A percentile compares a stretch with the other conserved stretches of the same genome.
Evolutionary conservation across 2,797 vertebrate species (phyloP).

Genomic region (Lacerta agilis): DNA sequence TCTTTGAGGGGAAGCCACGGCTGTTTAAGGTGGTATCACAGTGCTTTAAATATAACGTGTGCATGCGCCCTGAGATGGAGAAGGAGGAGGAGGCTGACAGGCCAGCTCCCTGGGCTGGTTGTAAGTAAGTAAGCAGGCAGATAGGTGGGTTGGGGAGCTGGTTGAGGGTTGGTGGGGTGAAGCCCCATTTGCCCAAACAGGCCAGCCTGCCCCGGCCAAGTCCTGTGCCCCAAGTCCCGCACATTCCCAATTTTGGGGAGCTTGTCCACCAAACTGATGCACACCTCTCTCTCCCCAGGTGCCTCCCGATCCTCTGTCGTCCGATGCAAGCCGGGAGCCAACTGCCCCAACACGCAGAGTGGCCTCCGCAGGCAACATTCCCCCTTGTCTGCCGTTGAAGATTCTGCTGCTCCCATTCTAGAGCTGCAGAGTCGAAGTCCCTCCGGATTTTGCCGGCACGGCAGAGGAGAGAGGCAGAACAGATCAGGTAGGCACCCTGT

Average conservation of each 20-base stretch:
- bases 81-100: background rate
- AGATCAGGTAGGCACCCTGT: slow-evolving; percentile 77
- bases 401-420: slow-evolving; percentile 83
- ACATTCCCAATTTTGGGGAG: slow-evolving; percentile 32
- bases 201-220: background rate
- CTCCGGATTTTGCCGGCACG: slow-evolving; percentile 79
- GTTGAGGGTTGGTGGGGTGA: background rate
- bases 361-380: slow-evolving; percentile 81
- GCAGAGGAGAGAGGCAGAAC: slow-evolving; percentile 80
- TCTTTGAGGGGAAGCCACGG: too few species aligned
- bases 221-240: background rate
- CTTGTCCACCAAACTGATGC: slow-evolving; percentile 68
- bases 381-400: slow-evolving; percentile 80
- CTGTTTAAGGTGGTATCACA: too few species aligned
- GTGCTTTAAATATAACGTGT: too few species aligned
- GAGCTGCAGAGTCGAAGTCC: slow-evolving; percentile 83
- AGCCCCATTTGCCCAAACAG: too few species aligned
- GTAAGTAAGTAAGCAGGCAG: background rate
- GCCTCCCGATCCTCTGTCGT: slow-evolving; percentile 80
- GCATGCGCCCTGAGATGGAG: background rate
- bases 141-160: background rate
- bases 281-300: slow-evolving; percentile 79
- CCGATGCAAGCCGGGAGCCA: slow-evolving; percentile 82
- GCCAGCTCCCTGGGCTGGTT: background rate
- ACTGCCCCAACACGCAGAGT: slow-evolving; percentile 80